These are phyloP conservation scores for Paraescarpia echinospica DNA, from an alignment of 1,140 invertebrate genomes.

Conservation along the genomic window DNA sequence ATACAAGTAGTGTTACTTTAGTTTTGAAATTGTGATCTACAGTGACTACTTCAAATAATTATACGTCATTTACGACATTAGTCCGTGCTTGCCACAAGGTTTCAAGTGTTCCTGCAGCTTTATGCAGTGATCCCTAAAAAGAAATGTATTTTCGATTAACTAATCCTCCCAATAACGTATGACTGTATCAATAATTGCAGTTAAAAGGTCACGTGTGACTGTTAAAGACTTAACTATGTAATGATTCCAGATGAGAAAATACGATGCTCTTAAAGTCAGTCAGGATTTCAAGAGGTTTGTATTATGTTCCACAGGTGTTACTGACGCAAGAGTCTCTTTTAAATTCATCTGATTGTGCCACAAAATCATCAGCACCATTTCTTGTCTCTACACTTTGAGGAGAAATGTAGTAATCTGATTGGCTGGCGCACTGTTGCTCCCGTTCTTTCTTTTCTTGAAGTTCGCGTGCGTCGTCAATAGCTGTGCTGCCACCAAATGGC, in stretches of 20 bases:
- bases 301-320: neutral
- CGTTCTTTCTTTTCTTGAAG: neutral
- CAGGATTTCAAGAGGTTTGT: neutral
- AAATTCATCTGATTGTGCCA: neutral
- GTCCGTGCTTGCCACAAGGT: too few species aligned
- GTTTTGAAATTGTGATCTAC: neutral
- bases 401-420: neutral
- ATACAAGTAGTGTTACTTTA: neutral
- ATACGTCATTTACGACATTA: neutral
- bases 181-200: neutral
- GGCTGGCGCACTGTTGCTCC: neutral
- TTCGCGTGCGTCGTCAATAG: neutral
- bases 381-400: neutral
- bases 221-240: neutral
- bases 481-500: neutral
- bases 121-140: neutral
- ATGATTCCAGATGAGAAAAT: neutral
- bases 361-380: neutral
- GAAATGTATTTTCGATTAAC: neutral
- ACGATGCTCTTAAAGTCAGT: neutral
- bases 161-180: neutral
- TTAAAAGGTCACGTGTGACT: neutral
- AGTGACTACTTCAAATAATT: neutral
- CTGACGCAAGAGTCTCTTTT: neutral
- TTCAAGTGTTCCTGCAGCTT: neutral